Percentiles rank a stretch among this genome's conserved stretches.
These are phyloP conservation scores for Ichneumoninae sp. DNA, from an alignment of 2,888 invertebrate species.

Conservation along the genomic window DNA sequence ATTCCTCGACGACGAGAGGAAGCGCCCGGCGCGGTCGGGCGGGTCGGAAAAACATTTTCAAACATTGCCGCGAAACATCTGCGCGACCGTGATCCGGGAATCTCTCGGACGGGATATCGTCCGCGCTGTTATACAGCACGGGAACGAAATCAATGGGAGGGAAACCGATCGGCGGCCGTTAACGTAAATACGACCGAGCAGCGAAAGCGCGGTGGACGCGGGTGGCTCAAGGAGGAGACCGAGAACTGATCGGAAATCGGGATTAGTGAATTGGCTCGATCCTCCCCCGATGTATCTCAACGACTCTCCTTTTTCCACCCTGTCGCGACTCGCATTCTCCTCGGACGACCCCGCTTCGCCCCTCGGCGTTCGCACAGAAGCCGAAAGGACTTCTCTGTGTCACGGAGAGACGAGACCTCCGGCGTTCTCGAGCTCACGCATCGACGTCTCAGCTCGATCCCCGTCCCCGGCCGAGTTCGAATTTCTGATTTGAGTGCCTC, in stretches of 20 bases:
- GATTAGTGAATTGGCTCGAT: slow-evolving; percentile 78
- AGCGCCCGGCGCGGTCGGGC: background rate
- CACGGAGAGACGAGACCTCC: slow-evolving; percentile 33
- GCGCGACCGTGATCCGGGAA: slow-evolving; percentile 8
- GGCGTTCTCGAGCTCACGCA: slow-evolving; percentile 67
- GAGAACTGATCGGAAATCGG: slow-evolving; percentile 77
- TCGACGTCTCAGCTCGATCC: slow-evolving; percentile 70
- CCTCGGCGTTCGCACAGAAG: slow-evolving; percentile 32
- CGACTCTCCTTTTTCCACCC: slow-evolving; percentile 49
- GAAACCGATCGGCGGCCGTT: slow-evolving; percentile 79
- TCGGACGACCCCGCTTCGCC: slow-evolving; percentile 25
- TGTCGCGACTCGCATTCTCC: slow-evolving; percentile 53
- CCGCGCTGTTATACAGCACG: background rate
- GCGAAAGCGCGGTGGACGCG: slow-evolving; percentile 12
- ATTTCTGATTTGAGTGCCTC: slow-evolving; percentile 78
- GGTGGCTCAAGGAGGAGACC: slow-evolving; percentile 53
- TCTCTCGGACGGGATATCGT: slow-evolving; percentile 7
- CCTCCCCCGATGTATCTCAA: slow-evolving; percentile 44
- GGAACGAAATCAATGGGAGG: slow-evolving; percentile 75
- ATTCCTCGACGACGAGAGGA: background rate
- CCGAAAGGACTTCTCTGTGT: slow-evolving; percentile 32
- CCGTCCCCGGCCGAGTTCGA: slow-evolving; percentile 70
- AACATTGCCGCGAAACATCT: slow-evolving; percentile 50
- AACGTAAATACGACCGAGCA: slow-evolving; percentile 76
- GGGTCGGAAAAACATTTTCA: slow-evolving; percentile 42